phyloP scores from a whole-genome alignment of 2,888 invertebrate species.

The Hydroisotoma schaefferi region DNA sequence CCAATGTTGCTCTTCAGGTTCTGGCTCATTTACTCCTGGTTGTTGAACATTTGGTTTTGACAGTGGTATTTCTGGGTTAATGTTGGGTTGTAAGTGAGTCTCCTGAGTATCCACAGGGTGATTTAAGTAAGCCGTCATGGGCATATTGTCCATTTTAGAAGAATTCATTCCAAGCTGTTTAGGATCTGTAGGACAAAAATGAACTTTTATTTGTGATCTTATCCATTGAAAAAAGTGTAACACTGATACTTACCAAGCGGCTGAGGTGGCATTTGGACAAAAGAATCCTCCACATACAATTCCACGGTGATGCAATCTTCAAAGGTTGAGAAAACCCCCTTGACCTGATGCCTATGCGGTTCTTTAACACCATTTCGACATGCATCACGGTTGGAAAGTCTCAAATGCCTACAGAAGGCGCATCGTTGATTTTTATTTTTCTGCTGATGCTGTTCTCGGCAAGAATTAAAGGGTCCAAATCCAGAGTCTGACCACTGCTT shows the following conservation, averaged over 20 bases:
- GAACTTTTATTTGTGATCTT: background rate
- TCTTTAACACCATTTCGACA: slow-evolving; percentile 21
- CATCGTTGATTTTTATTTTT: slow-evolving; percentile 19
- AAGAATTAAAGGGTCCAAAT: slow-evolving; percentile 10
- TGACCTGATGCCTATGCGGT: slow-evolving; percentile 34
- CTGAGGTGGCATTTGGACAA: no score
- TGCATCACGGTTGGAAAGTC: background rate
- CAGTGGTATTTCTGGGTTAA: no score
- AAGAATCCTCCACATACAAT: slow-evolving; percentile 37
- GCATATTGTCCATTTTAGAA: background rate
- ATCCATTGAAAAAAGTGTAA: no score
- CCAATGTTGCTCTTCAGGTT: slow-evolving; percentile 15
- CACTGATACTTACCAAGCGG: no score
- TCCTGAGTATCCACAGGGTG: background rate
- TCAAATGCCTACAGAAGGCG: slow-evolving; percentile 29
- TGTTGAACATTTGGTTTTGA: no score
- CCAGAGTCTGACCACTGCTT: slow-evolving; percentile 28
- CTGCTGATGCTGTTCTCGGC: slow-evolving; percentile 14
- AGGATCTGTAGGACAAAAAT: background rate
- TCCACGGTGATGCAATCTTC: slow-evolving; percentile 41
- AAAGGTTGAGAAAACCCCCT: slow-evolving; percentile 37
- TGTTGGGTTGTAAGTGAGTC: no score
- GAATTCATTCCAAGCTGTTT: background rate
- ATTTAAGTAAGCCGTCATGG: background rate
- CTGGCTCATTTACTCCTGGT: slow-evolving; percentile 11